Evolutionary conservation across 2,113 vertebrate genomes (phyloP), one percentile per base, ranked within the genome.

Genomic region (Gymnogyps californianus): DNA sequence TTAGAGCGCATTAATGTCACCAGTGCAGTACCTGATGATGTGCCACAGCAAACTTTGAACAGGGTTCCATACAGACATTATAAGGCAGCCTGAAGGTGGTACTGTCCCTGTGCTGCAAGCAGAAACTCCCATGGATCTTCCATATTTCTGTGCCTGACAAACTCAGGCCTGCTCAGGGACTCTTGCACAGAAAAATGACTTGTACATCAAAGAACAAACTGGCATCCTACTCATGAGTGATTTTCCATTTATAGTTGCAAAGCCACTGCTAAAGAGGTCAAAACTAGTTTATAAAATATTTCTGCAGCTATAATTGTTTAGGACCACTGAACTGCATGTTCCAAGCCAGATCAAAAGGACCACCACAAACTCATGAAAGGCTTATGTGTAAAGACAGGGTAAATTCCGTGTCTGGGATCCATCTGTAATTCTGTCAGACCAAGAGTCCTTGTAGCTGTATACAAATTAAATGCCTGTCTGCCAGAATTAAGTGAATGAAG

Each of bases 311-410:
- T 89, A 95, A 96, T 96, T 96, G 93, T 94, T 97, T 74, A 94
- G 81, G 89, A 95, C 84, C 95, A 89, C 95, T 85, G 65, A 97
- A 91, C 62, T 94, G 54, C 75, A 77, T 77, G 87, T 93, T 96
- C 89, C 96, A 95, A 97, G 46, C 75, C 95, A 96, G 97, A 97
- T 96, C 89, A 97, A 96, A 96, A 94, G 87, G 21, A 95, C 82
- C 54, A 97, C 91, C 95, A 94, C 95, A 97, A 97, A 95, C 94
- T 71, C 93, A 96, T 94, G 78, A 96, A 96, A 96, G 81, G 75
- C 81, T 85, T 82, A 84, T 89, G 80, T 89, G 86, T 89, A 97
- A 97, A 87, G 69, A 94, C 92, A 96, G 94, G 59, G 90, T 67
- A 93, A 96, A 97, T 94, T 93, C 61, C 83, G 91, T 38, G 83